Percentiles rank a stretch among this genome's conserved stretches.
These are phyloP conservation scores for Operophtera brumata DNA, from an alignment of 2,888 invertebrate species.

Conservation along the genomic window DNA sequence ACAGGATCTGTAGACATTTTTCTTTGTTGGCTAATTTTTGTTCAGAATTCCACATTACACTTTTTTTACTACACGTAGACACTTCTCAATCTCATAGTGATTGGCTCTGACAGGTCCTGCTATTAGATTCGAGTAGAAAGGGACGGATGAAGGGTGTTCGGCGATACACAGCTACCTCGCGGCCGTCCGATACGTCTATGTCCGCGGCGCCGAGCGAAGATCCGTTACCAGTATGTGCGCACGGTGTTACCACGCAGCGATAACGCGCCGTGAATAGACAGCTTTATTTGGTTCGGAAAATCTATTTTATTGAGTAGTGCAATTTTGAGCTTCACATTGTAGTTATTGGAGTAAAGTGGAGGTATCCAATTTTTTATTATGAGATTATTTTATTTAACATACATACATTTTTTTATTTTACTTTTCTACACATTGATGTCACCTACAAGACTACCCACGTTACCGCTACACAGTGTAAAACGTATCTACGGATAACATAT, in stretches of 20 bases:
- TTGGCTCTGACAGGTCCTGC: constrained; percentile 78
- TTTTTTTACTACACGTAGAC: constrained; percentile 15
- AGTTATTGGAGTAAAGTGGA: constrained; percentile 22
- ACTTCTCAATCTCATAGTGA: constrained; percentile 47
- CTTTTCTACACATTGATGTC: background rate
- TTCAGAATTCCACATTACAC: constrained; percentile 16
- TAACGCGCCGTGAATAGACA: constrained; percentile 37
- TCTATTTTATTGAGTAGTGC: constrained; percentile 17
- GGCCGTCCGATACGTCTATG: constrained; percentile 74
- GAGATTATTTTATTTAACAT: background rate
- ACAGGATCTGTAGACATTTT: constrained; percentile 1
- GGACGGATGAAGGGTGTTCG: constrained; percentile 63
- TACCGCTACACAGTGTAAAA: constrained; percentile 8
- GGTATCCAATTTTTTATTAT: background rate
- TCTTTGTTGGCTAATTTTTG: constrained; percentile 9
- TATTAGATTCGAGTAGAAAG: constrained; percentile 78
- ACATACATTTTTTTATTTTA: background rate
- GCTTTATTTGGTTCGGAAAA: constrained; percentile 35
- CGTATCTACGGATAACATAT: constrained; percentile 5
- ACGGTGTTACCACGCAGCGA: constrained; percentile 71
- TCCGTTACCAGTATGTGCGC: constrained; percentile 73
- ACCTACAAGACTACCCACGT: background rate
- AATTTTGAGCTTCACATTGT: constrained; percentile 16
- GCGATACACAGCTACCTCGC: constrained; percentile 72
- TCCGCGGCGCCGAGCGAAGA: constrained; percentile 77